Conservation (phyloP, 2,113 vertebrate genomes). For the Empidonax traillii region DNA sequence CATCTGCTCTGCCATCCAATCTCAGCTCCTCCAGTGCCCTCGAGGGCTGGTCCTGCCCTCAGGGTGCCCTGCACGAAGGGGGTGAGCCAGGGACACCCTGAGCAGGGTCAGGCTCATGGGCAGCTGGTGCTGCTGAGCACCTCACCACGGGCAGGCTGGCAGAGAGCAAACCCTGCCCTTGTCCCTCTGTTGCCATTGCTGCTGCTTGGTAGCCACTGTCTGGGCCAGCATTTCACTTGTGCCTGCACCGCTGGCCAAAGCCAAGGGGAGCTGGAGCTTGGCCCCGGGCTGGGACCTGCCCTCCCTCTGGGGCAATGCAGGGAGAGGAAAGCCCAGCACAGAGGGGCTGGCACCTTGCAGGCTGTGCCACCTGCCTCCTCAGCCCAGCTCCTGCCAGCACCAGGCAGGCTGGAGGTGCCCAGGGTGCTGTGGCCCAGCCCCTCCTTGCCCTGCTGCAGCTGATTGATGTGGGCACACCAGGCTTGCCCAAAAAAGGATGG, state of each 20-base stretch:
- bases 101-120: background rate
- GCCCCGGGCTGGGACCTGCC: background rate
- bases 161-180: background rate
- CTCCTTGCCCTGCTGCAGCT: background rate
- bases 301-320: background rate
- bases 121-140: background rate
- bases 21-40: background rate
- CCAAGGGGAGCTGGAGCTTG: background rate
- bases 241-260: background rate
- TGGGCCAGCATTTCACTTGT: accelerated
- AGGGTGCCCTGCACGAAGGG: background rate
- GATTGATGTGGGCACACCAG: accelerated
- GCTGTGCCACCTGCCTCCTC: background rate
- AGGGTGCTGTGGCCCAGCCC: background rate
- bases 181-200: background rate
- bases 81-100: accelerated
- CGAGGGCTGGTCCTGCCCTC: accelerated
- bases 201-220: background rate
- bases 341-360: background rate
- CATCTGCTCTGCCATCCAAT: background rate
- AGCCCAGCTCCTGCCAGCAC: background rate
- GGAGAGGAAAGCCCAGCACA: background rate
- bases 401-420: background rate
- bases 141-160: accelerated
- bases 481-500: background rate